These are phyloP conservation scores for Centropristis striata DNA, from an alignment of 2,113 vertebrate species.

Conservation along the genomic window DNA sequence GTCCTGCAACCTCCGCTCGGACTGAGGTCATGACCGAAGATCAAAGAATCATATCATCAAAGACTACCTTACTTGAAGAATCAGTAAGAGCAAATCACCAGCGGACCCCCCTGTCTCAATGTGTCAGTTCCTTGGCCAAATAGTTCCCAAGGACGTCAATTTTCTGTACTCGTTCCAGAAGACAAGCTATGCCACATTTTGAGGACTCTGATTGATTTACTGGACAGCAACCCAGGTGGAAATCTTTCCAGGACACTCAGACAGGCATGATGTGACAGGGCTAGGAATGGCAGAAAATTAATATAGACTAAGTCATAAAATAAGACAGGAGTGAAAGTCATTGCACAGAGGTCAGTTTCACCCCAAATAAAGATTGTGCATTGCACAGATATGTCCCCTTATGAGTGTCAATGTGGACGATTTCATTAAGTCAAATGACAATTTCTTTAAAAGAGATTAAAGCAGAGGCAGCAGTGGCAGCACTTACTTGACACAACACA, in stretches of 20 bases:
- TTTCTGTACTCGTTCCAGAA: slow-evolving; percentile 36
- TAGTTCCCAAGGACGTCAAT: slow-evolving; percentile 38
- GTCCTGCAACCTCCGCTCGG: not conserved
- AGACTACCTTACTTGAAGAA: slow-evolving; percentile 5
- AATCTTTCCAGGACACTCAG: slow-evolving; percentile 52
- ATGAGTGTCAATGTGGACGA: not conserved
- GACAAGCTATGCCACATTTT: slow-evolving; percentile 63
- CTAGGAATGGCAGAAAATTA: slow-evolving; percentile 31
- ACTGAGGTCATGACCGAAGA: not conserved
- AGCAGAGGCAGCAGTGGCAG: not conserved
- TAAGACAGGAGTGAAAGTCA: slow-evolving; percentile 26
- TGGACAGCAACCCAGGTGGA: slow-evolving; percentile 58
- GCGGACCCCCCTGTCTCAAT: not conserved
- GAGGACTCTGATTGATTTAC: slow-evolving; percentile 65
- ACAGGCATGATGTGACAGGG: slow-evolving; percentile 43
- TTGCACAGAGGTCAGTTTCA: slow-evolving; percentile 19
- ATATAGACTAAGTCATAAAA: slow-evolving; percentile 29
- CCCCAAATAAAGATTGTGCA: not conserved
- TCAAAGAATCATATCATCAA: slow-evolving; percentile 10
- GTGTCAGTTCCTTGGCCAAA: slow-evolving; percentile 19
- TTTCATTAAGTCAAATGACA: not conserved
- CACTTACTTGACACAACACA: not conserved
- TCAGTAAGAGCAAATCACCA: not conserved
- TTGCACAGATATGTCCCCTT: not conserved
- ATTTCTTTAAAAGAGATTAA: not conserved